Evolutionary conservation across 2,888 invertebrate species (phyloP).

Genomic region (Tetragonula carbonaria): DNA sequence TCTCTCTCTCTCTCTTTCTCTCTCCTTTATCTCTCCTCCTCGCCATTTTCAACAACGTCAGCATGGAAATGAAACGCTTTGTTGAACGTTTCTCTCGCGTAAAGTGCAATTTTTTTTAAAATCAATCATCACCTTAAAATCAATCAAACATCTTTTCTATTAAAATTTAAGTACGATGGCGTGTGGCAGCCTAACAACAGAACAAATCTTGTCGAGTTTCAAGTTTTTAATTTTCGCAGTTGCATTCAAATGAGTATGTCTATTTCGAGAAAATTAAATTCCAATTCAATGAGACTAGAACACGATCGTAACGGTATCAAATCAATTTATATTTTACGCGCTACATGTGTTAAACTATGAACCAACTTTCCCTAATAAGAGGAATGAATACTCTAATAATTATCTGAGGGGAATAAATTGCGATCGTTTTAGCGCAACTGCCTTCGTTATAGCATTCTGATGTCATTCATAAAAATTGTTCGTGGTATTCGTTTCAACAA

Average conservation of each 20-base stretch:
- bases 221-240: neutral
- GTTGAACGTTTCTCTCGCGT: neutral
- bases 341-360: neutral
- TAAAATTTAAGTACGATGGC: neutral
- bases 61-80: neutral
- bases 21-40: neutral
- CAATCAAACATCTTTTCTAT: neutral
- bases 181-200: no score
- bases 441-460: neutral
- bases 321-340: neutral
- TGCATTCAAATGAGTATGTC: neutral
- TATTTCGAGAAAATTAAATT: neutral
- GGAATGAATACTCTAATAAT: neutral
- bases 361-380: neutral
- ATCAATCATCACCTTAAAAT: neutral
- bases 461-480: neutral
- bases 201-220: neutral
- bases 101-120: neutral
- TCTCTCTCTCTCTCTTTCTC: slow-evolving; percentile 10
- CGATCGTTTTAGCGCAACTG: slow-evolving; percentile 1
- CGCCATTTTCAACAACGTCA: neutral
- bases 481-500: neutral
- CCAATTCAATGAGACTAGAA: neutral
- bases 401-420: neutral
- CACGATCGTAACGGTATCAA: neutral